Base-by-base conservation (phyloP, 2,113 vertebrate species). In the Dromaius novaehollandiae region DNA sequence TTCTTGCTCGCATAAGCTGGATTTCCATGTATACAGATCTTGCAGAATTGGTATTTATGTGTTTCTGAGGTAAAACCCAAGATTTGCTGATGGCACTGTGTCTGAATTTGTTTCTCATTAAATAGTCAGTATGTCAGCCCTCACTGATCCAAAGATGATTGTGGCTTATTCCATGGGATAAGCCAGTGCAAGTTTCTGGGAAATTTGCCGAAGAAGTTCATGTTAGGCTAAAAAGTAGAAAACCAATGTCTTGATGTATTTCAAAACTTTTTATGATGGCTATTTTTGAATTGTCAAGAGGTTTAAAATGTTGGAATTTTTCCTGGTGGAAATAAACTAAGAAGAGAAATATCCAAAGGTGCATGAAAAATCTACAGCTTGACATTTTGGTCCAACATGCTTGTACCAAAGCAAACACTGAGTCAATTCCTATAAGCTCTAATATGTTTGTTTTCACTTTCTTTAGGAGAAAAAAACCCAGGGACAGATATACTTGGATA, bases 401-500 rank as follows among this genome's bases (percentile, higher is more conserved):
- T 60, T 70, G 24, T 84, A 51, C 28, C n/a, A 32, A 87, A 95
- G 56, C 58, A 89, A 93, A 88, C 24, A 77, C 68, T 40, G 25
- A 88, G 14, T 44, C 74, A 61, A 46, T 78, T 92, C 32, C 36
- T 32, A 82, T 92, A 75, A 75, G 51, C 73, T 79, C n/a, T 65
- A 61, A 80, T 76, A n/a, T 60, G 81, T 90, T 91, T 96, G 65
- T 91, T 92, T 96, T 71, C n/a, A 19, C 30, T 90, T 85, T 95
- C 66, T 96, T 95, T 83, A 97, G 97, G 86, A 83, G 61, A 94
- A 86, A 65, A 58, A 56, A 58, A 32, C 36, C 50, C 56, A 73
- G 82, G 84, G 73, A 96, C 96, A 70, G 95, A 99, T 99, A 99
- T 99, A 99, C 95, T 96, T 99, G 97, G 99, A 99, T 93, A 99